Evolutionary conservation across 2,797 vertebrate genomes (phyloP).

Genomic region (Phoeniculus purpureus): DNA sequence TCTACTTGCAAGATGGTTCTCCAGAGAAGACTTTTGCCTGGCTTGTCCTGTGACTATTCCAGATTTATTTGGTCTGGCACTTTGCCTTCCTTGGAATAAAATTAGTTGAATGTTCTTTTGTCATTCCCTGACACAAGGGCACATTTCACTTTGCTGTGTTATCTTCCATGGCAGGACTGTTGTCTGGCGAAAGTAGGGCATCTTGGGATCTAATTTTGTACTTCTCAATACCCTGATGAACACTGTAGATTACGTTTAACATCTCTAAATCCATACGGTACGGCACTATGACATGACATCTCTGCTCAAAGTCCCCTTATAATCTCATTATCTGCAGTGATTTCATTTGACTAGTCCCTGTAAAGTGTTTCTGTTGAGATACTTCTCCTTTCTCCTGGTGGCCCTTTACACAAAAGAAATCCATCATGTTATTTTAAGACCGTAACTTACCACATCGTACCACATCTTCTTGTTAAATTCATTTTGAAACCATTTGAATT

Average conservation of each 20-base stretch:
- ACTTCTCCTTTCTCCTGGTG: not conserved
- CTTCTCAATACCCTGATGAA: constrained; percentile 18
- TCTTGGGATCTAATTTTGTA: constrained; percentile 26
- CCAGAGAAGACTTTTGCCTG: not conserved
- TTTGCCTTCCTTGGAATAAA: not conserved
- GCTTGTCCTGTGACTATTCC: not conserved
- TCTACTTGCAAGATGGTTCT: not conserved
- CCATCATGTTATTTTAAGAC: not conserved
- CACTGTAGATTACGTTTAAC: constrained; percentile 29
- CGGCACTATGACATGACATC: constrained; percentile 5
- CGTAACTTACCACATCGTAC: not conserved
- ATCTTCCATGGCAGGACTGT: not conserved
- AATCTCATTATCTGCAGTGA: constrained; percentile 37
- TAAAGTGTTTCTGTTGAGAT: not conserved
- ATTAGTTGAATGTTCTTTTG: not conserved
- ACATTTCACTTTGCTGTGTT: not conserved
- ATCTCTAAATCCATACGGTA: not conserved
- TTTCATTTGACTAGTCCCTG: constrained; percentile 5
- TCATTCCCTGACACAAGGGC: not conserved
- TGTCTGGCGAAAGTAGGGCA: constrained; percentile 15
- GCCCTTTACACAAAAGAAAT: not conserved
- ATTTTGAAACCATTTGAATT: not conserved
- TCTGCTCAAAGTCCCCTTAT: constrained; percentile 28
- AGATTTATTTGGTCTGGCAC: not conserved
- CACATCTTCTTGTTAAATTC: not conserved